Base-by-base conservation (phyloP, 2,113 vertebrate species). In the Oncorhynchus tshawytscha region DNA sequence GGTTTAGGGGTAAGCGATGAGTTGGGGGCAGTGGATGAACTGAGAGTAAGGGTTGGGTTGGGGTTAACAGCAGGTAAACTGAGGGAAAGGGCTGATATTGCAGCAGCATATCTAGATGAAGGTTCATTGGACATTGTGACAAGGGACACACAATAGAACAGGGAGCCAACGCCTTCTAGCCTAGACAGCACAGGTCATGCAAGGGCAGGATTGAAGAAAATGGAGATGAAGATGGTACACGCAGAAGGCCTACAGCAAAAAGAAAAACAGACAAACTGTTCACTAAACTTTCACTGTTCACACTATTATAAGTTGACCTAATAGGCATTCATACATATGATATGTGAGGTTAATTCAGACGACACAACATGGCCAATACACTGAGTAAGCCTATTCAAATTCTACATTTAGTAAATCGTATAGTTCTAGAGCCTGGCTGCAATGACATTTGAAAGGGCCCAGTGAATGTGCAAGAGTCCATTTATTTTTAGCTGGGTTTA, bases 401-500 rank as follows among this genome's bases (percentile, higher is more conserved):
- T 77, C 51, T 71, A 73, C 64, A 67, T 51, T 66, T 20, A 34
- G 65, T 62, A 18, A 31, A 65, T 45, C 39, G 1, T 45, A 45
- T 45, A 45, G 39, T 45, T 45, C 39, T 11, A 45, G 39, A 3
- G 39, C 39, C 24, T 81, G 71, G 49, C 29, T 79, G 81, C 67
- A 9, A 76, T 82, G 86, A 80, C 87, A 91, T 89, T 90, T 90
- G 70, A 77, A 72, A 83, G 65, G 39, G 65, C 49, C 70, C 81
- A 81, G 71, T 71, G 72, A 73, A 79, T 79, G 67, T 71, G 85
- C 79, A 57, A 51, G 20, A 5, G 25, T 18, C 15, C 1, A 72
- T 80, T 75, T 92, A 92, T 90, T 90, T 92, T 88, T 91, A 90
- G 82, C 78, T 49, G 54, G 71, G 49, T 76, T 75, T 59, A 64